Evolutionary conservation across 2,797 vertebrate genomes (phyloP), one percentile per base, ranked within the genome.

Genomic region (Labeo calbasu): DNA sequence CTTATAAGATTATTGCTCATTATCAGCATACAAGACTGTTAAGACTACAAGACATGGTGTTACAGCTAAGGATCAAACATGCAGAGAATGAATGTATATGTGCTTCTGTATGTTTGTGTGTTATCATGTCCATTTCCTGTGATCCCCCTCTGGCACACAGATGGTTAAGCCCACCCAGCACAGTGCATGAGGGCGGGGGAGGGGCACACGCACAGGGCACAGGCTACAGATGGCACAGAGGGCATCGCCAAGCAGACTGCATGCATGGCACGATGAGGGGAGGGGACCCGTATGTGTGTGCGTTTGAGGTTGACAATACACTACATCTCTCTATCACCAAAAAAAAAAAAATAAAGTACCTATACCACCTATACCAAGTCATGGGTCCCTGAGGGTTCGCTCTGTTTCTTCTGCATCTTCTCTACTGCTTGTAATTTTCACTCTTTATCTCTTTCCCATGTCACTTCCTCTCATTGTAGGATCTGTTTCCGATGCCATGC

Each of bases 111-210:
- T 68, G 84, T 83, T 83, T 83, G 77, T 84, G 76, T 84, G 79
- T 72, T 57, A 75, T 71, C 53, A 7, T 76, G 72, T 10, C 68
- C 48, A 43, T 87, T 85, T 88, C 50, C 82, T 87, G 85, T 72
- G 70, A 83, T 79, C 65, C 82, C 92, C 94, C 92, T 92, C 91
- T 94, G 93, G 94, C 93, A 95, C 93, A 92, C 94, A 95, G 94
- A 96, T 95, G 94, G 95, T 96, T 96, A 95, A 96, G 92, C 93
- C 94, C 93, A 95, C 92, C 93, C 94, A 93, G 91, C 91, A 83
- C 83, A 81, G 87, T 86, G 86, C 83, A 88, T 69, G 86, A 76
- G 88, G 80, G 77, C 50, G 86, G 83, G 78, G 86, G 83, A 86
- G 79, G 87, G 81, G 88, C 85, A 84, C 17, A 15, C 72, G 84